phyloP scores from a whole-genome alignment of 53 echinoderm and acorn worm species.

The Henricia sp. region DNA sequence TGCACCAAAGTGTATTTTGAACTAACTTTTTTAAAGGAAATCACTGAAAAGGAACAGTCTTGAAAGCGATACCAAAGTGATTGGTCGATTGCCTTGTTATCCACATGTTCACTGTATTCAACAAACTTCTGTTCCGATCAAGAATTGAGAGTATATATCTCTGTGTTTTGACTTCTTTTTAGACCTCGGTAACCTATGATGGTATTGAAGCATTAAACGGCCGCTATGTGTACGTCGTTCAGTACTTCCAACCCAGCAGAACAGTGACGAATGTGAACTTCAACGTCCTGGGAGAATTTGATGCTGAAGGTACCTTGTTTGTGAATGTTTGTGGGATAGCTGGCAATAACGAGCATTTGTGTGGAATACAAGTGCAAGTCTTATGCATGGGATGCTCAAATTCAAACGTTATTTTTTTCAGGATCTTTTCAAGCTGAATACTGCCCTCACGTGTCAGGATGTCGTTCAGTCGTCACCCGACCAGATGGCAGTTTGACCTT shows the following conservation, averaged over 20 bases:
- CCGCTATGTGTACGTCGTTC: constrained; percentile 83
- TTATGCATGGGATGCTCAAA: not conserved
- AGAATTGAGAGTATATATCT: too few species aligned
- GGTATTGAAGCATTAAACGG: constrained; percentile 65
- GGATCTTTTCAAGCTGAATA: constrained; percentile 91
- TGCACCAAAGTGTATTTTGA: too few species aligned
- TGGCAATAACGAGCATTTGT: too few species aligned
- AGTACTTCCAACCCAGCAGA: constrained; percentile 87
- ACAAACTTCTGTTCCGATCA: too few species aligned
- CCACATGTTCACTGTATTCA: too few species aligned
- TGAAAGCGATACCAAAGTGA: too few species aligned
- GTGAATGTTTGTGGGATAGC: too few species aligned
- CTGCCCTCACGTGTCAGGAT: constrained; percentile 98
- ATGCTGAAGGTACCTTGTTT: constrained; percentile 91
- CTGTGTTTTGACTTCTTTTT: constrained; percentile 26
- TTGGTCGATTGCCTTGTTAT: too few species aligned
- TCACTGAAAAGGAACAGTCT: too few species aligned
- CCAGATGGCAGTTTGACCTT: constrained; percentile 82
- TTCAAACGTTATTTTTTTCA: constrained; percentile 18
- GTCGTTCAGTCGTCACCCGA: constrained; percentile 76
- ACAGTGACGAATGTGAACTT: constrained; percentile 75
- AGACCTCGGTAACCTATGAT: constrained; percentile 60
- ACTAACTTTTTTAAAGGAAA: not conserved
- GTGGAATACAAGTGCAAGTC: too few species aligned
- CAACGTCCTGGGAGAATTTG: constrained; percentile 79